Percentiles rank a stretch among this genome's conserved stretches.
Conservation (phyloP, 1,140 invertebrate species). For the Calliopsis andreniformis region DNA sequence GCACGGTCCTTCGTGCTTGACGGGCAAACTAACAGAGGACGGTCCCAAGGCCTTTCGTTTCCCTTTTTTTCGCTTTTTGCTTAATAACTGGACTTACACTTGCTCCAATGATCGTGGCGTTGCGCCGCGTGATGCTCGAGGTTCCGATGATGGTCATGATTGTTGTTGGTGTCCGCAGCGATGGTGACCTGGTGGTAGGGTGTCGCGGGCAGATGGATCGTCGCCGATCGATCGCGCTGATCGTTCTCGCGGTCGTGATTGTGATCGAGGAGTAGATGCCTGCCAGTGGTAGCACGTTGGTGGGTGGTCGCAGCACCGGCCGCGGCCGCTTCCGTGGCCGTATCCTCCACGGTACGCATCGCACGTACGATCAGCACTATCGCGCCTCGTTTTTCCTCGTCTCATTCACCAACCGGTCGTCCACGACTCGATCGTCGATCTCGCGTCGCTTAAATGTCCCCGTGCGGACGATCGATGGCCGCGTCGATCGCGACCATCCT, state of each 20-base stretch:
- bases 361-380: conserved; percentile 64
- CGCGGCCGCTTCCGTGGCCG: conserved; percentile 74
- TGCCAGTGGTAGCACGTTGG: conserved; percentile 53
- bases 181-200: conserved; percentile 67
- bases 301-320: conserved; percentile 65
- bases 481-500: conserved; percentile 36
- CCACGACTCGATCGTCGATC: background rate
- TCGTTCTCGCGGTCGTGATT: conserved; percentile 55
- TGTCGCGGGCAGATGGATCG: conserved; percentile 54
- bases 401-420: conserved; percentile 50
- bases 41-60: conserved; percentile 29
- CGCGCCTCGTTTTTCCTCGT: conserved; percentile 50
- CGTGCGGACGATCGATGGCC: conserved; percentile 28
- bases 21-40: conserved; percentile 17
- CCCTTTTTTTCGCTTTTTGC: background rate
- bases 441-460: conserved; percentile 17
- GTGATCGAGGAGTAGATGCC: conserved; percentile 60
- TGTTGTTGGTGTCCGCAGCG: conserved; percentile 78
- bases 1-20: conserved; percentile 6
- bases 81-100: conserved; percentile 75
- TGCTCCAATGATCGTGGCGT: conserved; percentile 77
- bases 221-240: conserved; percentile 50
- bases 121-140: conserved; percentile 72
- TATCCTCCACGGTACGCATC: conserved; percentile 78
- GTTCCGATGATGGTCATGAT: conserved; percentile 78